A percentile compares a stretch with the other conserved stretches of the same genome.
phyloP scores from a whole-genome alignment of 2,113 vertebrate species.

The Larimichthys polyactis region DNA sequence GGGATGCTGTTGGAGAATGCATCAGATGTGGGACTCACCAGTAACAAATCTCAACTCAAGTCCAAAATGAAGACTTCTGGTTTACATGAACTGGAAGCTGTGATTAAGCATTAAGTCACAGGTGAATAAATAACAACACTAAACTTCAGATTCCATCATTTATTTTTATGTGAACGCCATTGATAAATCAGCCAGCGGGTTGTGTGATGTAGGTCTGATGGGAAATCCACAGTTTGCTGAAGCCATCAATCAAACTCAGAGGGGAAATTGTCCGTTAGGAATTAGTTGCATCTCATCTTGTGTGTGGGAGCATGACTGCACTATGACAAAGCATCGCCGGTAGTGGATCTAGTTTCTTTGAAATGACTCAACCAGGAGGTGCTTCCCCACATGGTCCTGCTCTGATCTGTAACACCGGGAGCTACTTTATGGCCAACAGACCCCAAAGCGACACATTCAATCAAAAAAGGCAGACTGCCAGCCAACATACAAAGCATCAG shows the following conservation, averaged over 20 bases:
- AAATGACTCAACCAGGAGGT: conserved; percentile 76
- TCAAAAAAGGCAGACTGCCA: conserved; percentile 16
- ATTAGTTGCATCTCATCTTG: conserved; percentile 27
- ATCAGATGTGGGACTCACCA: neutral
- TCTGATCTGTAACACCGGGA: conserved; percentile 51
- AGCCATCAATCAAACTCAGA: conserved; percentile 28
- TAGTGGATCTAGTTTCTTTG: conserved; percentile 58
- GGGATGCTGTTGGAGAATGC: neutral
- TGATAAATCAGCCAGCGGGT: conserved; percentile 1
- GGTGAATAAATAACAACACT: neutral
- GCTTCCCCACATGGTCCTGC: conserved; percentile 59
- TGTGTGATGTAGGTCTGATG: conserved; percentile 18
- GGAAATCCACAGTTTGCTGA: conserved; percentile 32
- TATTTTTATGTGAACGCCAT: neutral
- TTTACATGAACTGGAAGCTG: conserved; percentile 1
- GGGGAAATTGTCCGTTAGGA: conserved; percentile 14
- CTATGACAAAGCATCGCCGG: conserved; percentile 72
- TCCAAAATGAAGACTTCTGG: neutral
- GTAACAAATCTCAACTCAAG: neutral
- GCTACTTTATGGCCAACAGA: conserved; percentile 42
- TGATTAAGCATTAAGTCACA: neutral
- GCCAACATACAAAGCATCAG: conserved; percentile 10
- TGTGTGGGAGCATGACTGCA: conserved; percentile 63
- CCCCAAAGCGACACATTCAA: conserved; percentile 49
- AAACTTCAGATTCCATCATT: neutral